Conservation (phyloP, 2,797 vertebrate genomes). For the Pyrocephalus nanus region DNA sequence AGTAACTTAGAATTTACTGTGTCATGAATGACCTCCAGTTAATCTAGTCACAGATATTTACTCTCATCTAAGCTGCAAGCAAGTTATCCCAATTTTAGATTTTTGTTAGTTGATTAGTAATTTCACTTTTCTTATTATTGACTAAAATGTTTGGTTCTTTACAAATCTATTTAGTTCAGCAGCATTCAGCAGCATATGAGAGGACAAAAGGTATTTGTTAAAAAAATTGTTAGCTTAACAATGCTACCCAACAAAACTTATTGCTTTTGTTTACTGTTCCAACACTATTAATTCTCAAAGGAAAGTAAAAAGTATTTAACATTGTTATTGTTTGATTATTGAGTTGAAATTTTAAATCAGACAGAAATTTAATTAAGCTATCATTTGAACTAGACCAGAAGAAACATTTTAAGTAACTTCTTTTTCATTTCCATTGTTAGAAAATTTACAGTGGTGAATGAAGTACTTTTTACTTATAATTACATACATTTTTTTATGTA, state of each 20-base stretch:
- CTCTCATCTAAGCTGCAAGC: not conserved
- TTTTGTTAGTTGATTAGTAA: not conserved
- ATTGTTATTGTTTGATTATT: not conserved
- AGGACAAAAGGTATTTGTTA: not conserved
- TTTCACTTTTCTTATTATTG: slow-evolving; percentile 3
- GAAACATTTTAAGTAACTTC: not conserved
- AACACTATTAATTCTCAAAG: not conserved
- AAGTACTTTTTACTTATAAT: not conserved
- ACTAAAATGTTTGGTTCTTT: not conserved
- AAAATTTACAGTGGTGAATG: not conserved
- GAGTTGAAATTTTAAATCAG: not conserved
- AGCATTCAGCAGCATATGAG: not conserved
- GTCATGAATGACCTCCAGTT: not conserved
- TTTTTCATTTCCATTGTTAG: not conserved
- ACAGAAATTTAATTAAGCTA: not conserved
- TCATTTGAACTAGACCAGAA: slow-evolving; percentile 4
- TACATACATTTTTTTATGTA: not conserved
- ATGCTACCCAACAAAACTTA: not conserved
- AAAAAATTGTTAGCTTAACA: not conserved
- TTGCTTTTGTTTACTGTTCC: not conserved
- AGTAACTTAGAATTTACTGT: slow-evolving; percentile 37
- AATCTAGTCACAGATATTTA: slow-evolving; percentile 25
- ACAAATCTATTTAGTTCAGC: not conserved
- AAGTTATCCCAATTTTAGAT: not conserved
- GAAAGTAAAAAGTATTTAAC: not conserved